Percentiles rank a stretch among this genome's conserved stretches.
Conservation (phyloP, 2,797 vertebrate species). For the Pantherophis alleghaniensis region DNA sequence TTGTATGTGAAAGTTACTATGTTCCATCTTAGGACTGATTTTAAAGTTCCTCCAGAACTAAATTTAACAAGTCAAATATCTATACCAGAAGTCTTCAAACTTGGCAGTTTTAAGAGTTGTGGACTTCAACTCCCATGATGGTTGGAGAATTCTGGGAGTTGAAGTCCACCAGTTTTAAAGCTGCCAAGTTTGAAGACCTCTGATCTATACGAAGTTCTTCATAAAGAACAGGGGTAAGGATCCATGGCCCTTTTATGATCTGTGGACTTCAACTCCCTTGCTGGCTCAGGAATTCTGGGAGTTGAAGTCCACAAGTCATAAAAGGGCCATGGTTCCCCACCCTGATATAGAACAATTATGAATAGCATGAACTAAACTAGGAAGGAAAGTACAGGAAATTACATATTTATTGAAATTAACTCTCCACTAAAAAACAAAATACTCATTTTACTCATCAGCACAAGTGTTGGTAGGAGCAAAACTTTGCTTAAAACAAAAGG, state of each 20-base stretch:
- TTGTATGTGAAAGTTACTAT: background rate
- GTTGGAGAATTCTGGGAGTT: background rate
- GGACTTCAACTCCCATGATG: background rate
- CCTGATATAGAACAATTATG: background rate
- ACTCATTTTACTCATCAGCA: slow-evolving; percentile 11
- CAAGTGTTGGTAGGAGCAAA: slow-evolving; percentile 7
- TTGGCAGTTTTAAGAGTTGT: background rate
- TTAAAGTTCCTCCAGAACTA: background rate
- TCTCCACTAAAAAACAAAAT: background rate
- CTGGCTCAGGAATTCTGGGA: background rate
- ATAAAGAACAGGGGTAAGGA: background rate
- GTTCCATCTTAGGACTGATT: background rate
- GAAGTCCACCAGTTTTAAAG: background rate
- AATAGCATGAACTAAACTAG: background rate
- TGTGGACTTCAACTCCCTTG: background rate
- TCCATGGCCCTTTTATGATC: background rate
- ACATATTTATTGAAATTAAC: background rate
- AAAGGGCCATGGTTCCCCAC: background rate
- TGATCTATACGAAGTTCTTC: background rate
- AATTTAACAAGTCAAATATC: background rate
- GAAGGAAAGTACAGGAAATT: background rate
- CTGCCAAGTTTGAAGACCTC: too few species aligned
- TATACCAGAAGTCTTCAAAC: too few species aligned
- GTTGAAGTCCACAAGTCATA: background rate
- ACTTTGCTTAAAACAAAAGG: slow-evolving; percentile 41